Evolutionary conservation across 2,888 invertebrate species (phyloP), one percentile per base, ranked within the genome.

Genomic region (Hirudinaria manillensis): DNA sequence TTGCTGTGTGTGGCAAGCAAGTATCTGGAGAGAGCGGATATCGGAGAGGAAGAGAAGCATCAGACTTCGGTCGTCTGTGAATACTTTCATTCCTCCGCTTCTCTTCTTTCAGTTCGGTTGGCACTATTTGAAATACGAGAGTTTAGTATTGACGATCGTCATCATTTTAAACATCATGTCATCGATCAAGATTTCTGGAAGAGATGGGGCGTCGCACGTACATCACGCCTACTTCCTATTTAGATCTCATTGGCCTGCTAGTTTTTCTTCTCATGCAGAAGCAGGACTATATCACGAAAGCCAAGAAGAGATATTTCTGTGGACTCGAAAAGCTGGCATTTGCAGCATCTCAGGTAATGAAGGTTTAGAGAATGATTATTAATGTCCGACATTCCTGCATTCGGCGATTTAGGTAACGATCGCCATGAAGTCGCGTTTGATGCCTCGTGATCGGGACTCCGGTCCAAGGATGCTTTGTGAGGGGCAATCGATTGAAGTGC

Each of bases 191-290:
- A 74, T 86, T 84, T 79, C 79, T 82, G n/a, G 74, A 76, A 4
- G 82, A 85, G 75, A 81, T 85, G 16, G 85, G 85, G 4, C 82
- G 92, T 77, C 90, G 89, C 83, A 92, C 91, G 10, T 93, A 93
- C 82, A 90, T 93, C 55, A 93, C 93, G 0, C 92, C 93, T 0
- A 92, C 93, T 0, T 91, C 92, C 0, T 93, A 93, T 83, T 87
- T 93, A 78, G 92, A 92, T 85, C 87, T 93, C 72, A 92, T 93
- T 72, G 89, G 89, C 82, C 90, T 91, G 0, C 93, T 92, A 84
- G 90, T 91, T 29, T 86, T 88, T 19, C 87, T 93, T 53, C 90
- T 91, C 66, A 82, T 80, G 38, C 87, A 86, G 78, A 91, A 91
- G 83, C 92, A 92, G 84, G 88, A 89, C 76, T 89, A 78, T 90